Base-by-base conservation (phyloP, 1,140 invertebrate species). In the Drosophila hydei region DNA sequence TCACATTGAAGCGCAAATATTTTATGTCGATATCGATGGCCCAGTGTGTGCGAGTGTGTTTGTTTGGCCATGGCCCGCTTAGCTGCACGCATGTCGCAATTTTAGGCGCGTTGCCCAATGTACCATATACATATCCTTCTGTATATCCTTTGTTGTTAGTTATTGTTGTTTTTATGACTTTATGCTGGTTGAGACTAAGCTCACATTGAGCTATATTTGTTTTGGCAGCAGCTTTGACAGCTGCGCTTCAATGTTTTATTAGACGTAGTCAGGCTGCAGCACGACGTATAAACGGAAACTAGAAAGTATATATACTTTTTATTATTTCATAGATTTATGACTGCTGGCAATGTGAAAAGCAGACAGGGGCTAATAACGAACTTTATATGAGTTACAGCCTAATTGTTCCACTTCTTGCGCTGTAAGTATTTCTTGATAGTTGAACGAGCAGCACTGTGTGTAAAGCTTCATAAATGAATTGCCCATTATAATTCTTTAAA, bases 1-100 rank as follows among this genome's bases (percentile, higher is more conserved):
- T 72, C 83, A 75, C 81, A 85, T 80, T 81, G 81, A 81, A 80
- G 81, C 54, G 38, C 52, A 67, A 72, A 47, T 52, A 65, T 72
- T 72, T 67, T 65, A 72, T 72, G 62, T 59, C 62, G 38, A 58
- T 59, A 67, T 67, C 69, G 48, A 72, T 71, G 52, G 43, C 14
- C n/a, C 19, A 36, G 33, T 36, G 18, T 42, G 38, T 43, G 23
- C 51, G 36, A 40, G n/a, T 30, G 14, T 56, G 25, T 58, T 14
- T 43, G 30, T 19, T 12, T 51, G 81, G 65, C 83, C 81, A 52
- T 87, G 81, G 77, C 81, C 65, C 47, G 58, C 3, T 58, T 87
- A 42, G 38, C 21, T 33, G 16, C 50, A 72, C 63, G 55, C 55
- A 72, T 72, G 70, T 68, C 40, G 33, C 45, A 33, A 71, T 77